These are phyloP conservation scores for Brachyistius frenatus DNA, from an alignment of 2,113 vertebrate genomes.

Conservation along the genomic window DNA sequence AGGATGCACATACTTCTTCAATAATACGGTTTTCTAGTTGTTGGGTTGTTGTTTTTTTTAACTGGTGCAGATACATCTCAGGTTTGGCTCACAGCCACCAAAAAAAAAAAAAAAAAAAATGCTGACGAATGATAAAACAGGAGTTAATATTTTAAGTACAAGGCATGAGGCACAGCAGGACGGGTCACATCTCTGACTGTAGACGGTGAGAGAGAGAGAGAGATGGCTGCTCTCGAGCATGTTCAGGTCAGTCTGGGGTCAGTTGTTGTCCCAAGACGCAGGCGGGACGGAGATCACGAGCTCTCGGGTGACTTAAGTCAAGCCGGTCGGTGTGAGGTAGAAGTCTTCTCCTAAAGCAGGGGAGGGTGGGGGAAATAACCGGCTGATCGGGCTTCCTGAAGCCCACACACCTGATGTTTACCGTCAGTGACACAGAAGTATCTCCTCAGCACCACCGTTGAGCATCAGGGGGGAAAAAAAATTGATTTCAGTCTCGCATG, in stretches of 20 bases:
- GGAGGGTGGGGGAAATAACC: slow-evolving; percentile 25
- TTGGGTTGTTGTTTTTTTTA: background rate
- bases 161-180: background rate
- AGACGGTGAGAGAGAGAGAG: background rate
- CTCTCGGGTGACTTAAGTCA: background rate
- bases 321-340: background rate
- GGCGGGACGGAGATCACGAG: background rate
- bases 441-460: background rate
- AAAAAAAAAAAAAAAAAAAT: too few species aligned
- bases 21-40: background rate
- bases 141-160: background rate
- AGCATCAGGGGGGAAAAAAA: too few species aligned
- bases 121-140: background rate
- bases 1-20: slow-evolving; percentile 13
- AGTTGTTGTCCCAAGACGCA: slow-evolving; percentile 18
- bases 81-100: background rate
- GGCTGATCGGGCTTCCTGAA: background rate
- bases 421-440: background rate
- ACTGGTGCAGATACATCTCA: background rate
- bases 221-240: background rate
- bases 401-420: slow-evolving; percentile 22
- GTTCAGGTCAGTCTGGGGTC: slow-evolving; percentile 39
- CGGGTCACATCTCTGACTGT: background rate
- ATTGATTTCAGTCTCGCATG: background rate
- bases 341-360: background rate